These are phyloP conservation scores for Pygoscelis antarcticus DNA, from an alignment of 2,113 vertebrate species.

Conservation along the genomic window DNA sequence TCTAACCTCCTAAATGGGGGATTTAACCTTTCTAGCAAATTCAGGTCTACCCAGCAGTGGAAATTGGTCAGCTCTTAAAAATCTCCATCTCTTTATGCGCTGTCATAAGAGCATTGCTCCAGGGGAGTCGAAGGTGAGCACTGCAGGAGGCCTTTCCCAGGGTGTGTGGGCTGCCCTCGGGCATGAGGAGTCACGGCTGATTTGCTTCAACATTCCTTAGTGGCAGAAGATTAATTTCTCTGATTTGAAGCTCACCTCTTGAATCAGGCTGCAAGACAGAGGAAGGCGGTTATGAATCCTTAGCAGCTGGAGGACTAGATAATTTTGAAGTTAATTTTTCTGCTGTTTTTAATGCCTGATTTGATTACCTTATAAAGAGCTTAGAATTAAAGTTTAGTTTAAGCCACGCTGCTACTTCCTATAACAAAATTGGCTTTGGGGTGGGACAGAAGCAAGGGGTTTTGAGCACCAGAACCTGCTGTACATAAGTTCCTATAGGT, in stretches of 20 bases:
- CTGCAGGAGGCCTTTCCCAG: background rate
- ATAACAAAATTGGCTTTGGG: background rate
- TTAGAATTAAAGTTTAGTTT: background rate
- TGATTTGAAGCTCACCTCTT: background rate
- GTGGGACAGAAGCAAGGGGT: background rate
- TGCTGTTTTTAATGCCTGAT: background rate
- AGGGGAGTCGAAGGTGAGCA: background rate
- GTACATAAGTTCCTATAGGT: fast-evolving
- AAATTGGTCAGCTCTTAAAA: background rate
- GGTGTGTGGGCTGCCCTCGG: background rate
- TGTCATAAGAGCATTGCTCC: background rate
- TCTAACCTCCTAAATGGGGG: background rate
- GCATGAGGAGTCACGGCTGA: background rate
- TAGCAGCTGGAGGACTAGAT: background rate
- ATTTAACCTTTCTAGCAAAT: background rate
- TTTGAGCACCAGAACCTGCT: background rate
- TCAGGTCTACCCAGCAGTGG: background rate
- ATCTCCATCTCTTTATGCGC: fast-evolving
- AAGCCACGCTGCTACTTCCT: background rate
- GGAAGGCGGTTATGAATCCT: background rate
- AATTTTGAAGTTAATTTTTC: slow-evolving; percentile 6
- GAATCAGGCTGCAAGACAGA: background rate
- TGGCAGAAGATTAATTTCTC: background rate
- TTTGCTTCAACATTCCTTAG: background rate
- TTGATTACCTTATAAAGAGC: background rate